Base-by-base conservation (phyloP, 2,888 invertebrate species). In the Volucella inflata region DNA sequence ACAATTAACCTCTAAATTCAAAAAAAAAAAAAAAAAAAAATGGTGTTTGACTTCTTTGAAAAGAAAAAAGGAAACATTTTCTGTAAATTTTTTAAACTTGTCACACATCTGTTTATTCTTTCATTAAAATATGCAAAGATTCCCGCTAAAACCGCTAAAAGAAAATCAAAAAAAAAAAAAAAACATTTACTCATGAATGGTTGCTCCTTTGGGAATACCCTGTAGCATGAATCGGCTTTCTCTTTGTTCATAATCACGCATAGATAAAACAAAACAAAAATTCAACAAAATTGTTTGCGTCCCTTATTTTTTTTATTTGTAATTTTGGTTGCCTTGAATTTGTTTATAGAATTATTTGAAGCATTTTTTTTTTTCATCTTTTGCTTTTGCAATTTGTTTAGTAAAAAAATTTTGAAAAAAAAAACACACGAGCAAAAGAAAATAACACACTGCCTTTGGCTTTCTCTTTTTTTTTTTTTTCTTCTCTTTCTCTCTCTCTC, bases 381-480 rank as follows among this genome's bases (percentile, higher is more conserved):
- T 74, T 77, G 79, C 80, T 84, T 65, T 76, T 75, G 77, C 80
- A 84, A 80, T 70, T 72, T 59, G 53, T 76, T 77, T 85, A 60
- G 65, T 44, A 67, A 51, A 72, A 77, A 16, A 60, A 70, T 77
- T 76, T 74, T 65, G 65, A 79, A 88, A 87, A 87, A 82, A 83
- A 84, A 77, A 83, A 50, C 91, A 91, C 74, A 88, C 87, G 71
- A 60, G 74, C 75, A 77, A 64, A 67, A 87, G 75, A 78, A 80
- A 87, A 83, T 92, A 92, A 89, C 88, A 88, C 93, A 95, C 95
- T 95, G 96, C 96, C 96, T 95, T 95, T 95, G 96, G 96, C 96
- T 96, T 94, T 95, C 94, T 94, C 89, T 89, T 89, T 90, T 89
- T 90, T 88, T 88, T 87, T 70, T 81, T 89, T 87, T 89, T 89